Conservation (phyloP, 2,113 vertebrate genomes). For the Meriones unguiculatus region DNA sequence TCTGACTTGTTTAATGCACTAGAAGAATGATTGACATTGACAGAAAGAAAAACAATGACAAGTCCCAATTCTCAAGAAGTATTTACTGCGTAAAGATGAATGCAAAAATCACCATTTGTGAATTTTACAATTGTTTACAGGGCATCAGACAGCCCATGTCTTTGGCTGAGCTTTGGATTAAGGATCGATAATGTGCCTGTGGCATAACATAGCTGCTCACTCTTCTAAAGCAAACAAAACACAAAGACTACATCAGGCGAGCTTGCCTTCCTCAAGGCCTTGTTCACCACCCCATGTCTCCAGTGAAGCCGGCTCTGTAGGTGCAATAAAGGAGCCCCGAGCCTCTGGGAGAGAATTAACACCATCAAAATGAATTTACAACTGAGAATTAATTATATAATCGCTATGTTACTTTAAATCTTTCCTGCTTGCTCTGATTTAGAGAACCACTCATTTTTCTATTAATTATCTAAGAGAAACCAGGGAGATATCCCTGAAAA, state of each 20-base stretch:
- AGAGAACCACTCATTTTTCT: conserved; percentile 72
- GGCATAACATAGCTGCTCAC: background rate
- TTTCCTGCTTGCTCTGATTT: conserved; percentile 75
- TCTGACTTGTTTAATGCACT: background rate
- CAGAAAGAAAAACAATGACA: background rate
- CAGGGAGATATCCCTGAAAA: conserved; percentile 70
- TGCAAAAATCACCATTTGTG: background rate
- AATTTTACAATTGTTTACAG: background rate
- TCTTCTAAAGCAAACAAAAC: conserved; percentile 3
- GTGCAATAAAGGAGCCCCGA: conserved; percentile 75
- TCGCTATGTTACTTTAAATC: conserved; percentile 81
- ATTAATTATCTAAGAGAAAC: conserved; percentile 81
- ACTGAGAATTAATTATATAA: conserved; percentile 85
- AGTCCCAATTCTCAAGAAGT: conserved; percentile 11
- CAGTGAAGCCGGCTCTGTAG: conserved; percentile 70
- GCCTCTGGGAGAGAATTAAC: conserved; percentile 85
- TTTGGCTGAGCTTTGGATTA: conserved; percentile 55
- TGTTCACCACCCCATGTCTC: conserved; percentile 48
- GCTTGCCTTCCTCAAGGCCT: conserved; percentile 62
- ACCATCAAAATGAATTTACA: conserved; percentile 84
- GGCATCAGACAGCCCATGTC: background rate
- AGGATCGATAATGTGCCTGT: conserved; percentile 50
- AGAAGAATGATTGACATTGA: background rate
- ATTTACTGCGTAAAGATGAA: background rate
- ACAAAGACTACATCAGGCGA: conserved; percentile 16